A percentile compares a stretch with the other conserved stretches of the same genome.
These are phyloP conservation scores for Trachelus troglodyta DNA, from an alignment of 2,888 invertebrate genomes.

Conservation along the genomic window DNA sequence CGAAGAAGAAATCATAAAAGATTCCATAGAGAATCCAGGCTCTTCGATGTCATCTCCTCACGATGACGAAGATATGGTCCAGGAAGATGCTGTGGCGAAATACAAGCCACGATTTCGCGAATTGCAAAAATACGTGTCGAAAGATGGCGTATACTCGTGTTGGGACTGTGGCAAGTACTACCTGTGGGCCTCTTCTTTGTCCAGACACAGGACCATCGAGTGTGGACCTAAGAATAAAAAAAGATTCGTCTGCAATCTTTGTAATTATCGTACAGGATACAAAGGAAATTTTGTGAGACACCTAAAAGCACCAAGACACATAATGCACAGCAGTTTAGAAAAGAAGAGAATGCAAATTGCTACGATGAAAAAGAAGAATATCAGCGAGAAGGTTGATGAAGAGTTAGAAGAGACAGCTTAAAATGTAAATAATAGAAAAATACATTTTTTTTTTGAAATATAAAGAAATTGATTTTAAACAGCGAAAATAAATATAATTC, in stretches of 20 bases:
- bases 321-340: constrained; percentile 19
- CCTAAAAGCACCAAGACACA: constrained; percentile 29
- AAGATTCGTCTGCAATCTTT: constrained; percentile 28
- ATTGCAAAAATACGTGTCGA: constrained; percentile 24
- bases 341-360: constrained; percentile 4
- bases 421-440: too few species aligned
- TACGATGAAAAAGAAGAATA: too few species aligned
- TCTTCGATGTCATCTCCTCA: neutral
- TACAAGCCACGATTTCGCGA: constrained; percentile 28
- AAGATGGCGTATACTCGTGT: constrained; percentile 27
- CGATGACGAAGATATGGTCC: neutral
- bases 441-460: too few species aligned
- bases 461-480: constrained; percentile 4
- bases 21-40: neutral
- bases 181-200: constrained; percentile 33
- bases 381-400: constrained; percentile 5
- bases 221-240: constrained; percentile 32
- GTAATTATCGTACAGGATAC: constrained; percentile 30
- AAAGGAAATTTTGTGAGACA: constrained; percentile 32
- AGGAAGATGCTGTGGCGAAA: constrained; percentile 8
- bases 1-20: neutral
- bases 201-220: constrained; percentile 32
- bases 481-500: constrained; percentile 1
- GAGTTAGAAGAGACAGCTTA: constrained; percentile 10
- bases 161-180: constrained; percentile 35